Evolutionary conservation across 1,140 invertebrate genomes (phyloP).

Genomic region (Philotrypesis tridentata): DNA sequence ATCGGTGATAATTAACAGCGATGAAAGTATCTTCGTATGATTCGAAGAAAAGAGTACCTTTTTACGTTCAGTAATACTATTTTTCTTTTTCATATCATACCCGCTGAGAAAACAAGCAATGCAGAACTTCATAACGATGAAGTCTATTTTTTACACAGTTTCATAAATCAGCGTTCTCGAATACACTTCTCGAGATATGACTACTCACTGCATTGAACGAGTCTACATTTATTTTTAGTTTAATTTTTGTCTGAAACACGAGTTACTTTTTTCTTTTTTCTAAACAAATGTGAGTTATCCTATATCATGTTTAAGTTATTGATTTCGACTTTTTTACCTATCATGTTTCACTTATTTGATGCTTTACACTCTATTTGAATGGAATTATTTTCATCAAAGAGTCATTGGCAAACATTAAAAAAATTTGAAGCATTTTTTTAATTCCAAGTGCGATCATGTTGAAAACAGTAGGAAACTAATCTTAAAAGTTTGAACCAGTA

Average conservation of each 20-base stretch:
- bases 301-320: slow-evolving; percentile 53
- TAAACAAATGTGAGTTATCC: slow-evolving; percentile 66
- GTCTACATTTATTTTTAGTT: slow-evolving; percentile 49
- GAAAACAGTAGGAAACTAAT: background rate
- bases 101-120: slow-evolving; percentile 23
- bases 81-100: background rate
- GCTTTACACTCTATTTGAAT: background rate
- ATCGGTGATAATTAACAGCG: slow-evolving; percentile 45
- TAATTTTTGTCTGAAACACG: slow-evolving; percentile 51
- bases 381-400: slow-evolving; percentile 16
- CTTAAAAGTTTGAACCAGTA: background rate
- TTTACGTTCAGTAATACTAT: slow-evolving; percentile 26
- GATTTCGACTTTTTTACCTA: slow-evolving; percentile 18
- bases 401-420: slow-evolving; percentile 19
- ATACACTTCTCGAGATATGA: slow-evolving; percentile 46
- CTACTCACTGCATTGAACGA: slow-evolving; percentile 55
- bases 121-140: slow-evolving; percentile 1
- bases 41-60: slow-evolving; percentile 36
- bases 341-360: background rate
- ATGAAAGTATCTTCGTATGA: slow-evolving; percentile 42
- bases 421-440: slow-evolving; percentile 6
- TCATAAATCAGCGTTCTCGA: slow-evolving; percentile 34
- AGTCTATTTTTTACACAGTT: slow-evolving; percentile 19
- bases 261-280: slow-evolving; percentile 54
- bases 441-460: background rate